Evolutionary conservation across 53 echinoderm and acorn worm species (phyloP).

Genomic region (Temnopleurus reevesii): DNA sequence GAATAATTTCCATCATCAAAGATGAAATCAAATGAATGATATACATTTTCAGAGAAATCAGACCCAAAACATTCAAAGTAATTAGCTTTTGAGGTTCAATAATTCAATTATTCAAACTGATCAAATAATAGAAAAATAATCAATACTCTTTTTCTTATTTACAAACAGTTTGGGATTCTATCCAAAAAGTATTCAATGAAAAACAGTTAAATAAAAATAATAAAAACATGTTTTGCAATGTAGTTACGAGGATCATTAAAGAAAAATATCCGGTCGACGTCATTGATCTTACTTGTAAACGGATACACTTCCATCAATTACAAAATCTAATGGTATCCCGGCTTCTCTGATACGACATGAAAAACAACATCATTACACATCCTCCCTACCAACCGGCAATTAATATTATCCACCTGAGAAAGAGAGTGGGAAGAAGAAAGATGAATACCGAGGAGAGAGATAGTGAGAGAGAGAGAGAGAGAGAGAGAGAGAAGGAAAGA

Average conservation of each 20-base stretch:
- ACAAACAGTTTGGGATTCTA: too few species aligned
- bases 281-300: background rate
- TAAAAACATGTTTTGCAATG: background rate
- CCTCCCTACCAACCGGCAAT: background rate
- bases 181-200: background rate
- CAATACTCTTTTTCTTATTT: too few species aligned
- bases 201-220: background rate
- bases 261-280: background rate
- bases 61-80: too few species aligned
- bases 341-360: background rate
- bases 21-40: too few species aligned
- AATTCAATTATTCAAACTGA: too few species aligned
- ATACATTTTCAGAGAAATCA: too few species aligned
- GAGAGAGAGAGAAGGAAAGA: background rate
- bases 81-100: too few species aligned
- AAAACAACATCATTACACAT: constrained; percentile 20
- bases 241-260: background rate
- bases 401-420: background rate
- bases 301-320: constrained; percentile 22
- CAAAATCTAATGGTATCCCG: background rate
- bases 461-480: background rate
- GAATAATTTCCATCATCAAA: too few species aligned
- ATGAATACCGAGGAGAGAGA: too few species aligned
- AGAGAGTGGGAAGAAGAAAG: background rate
- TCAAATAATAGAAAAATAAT: too few species aligned